Evolutionary conservation across 2,113 vertebrate species (phyloP), one percentile per base, ranked within the genome.

Genomic region (Chamaea fasciata): DNA sequence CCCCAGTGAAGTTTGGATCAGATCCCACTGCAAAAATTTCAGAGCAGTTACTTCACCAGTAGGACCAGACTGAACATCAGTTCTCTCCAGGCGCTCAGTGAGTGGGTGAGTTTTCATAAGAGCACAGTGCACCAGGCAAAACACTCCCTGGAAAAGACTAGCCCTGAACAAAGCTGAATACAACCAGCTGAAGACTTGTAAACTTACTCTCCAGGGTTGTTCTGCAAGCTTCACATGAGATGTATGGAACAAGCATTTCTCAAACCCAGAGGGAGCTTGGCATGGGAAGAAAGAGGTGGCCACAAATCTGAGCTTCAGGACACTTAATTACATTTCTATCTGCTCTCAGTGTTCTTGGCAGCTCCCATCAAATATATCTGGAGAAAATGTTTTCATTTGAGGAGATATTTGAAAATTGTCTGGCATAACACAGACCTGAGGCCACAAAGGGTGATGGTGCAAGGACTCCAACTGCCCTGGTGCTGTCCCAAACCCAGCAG

Each of bases 271-370:
- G 52, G 46, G n/a, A 86, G 19, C 41, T 67, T 90, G 84, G 74
- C 75, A 73, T 1, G 1, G 23, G 75, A 92, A 83, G 46, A 95
- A 95, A 85, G 81, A 84, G 44, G 13, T 37, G 52, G 84, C 56
- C 90, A 89, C 80, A 94, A 65, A 91, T 80, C 68, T 42, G 50
- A 83, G 67, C 81, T 95, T 94, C 59, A 49, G 50, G 93, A 91
- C 46, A 67, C 49, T 92, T 68, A 47, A 90, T 89, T 82, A 64
- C 50, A 87, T 94, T 95, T 90, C 79, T 93, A 89, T 92, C 71
- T 59, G 74, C 52, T 92, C 77, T 78, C 50, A 44, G 16, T 18
- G 44, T 28, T 88, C 89, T 85, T 86, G 91, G 76, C 81, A 91
- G 79, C 57, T 96, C 70, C 76, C 55, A 73, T 79, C 63, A 94